These are phyloP conservation scores for Scopus umbretta DNA, from an alignment of 2,113 vertebrate species.

Conservation along the genomic window DNA sequence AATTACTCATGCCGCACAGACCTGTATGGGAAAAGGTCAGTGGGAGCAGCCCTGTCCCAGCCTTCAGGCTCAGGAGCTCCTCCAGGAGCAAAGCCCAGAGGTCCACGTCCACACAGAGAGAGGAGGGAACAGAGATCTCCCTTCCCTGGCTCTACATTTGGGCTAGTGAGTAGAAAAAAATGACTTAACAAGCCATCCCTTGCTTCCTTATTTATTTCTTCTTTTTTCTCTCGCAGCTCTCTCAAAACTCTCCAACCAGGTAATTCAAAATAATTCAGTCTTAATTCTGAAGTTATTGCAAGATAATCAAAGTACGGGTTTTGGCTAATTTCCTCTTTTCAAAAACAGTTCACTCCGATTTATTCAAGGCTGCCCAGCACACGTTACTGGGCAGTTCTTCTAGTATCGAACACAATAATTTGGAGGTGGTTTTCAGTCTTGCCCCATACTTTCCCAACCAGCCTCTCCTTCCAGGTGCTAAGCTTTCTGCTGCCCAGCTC, in stretches of 20 bases:
- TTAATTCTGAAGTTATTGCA: background rate
- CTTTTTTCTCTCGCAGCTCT: background rate
- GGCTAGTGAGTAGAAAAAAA: background rate
- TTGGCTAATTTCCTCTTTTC: background rate
- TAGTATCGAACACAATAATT: background rate
- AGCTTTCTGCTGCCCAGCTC: background rate
- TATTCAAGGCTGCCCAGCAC: background rate
- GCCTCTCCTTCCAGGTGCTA: background rate
- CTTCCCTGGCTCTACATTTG: background rate
- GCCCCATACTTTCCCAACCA: background rate
- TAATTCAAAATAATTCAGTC: background rate
- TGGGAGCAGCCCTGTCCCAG: background rate
- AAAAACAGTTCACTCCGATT: background rate
- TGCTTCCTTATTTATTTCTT: background rate
- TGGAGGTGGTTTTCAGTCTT: background rate
- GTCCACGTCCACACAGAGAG: accelerated
- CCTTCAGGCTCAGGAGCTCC: background rate
- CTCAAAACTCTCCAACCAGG: background rate
- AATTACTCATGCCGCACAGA: background rate
- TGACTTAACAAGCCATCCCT: background rate
- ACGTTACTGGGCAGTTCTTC: background rate
- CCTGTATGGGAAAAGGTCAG: accelerated
- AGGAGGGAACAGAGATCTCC: background rate
- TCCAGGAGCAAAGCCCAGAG: background rate
- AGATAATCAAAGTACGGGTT: background rate